Conservation (phyloP, 2,113 vertebrate genomes). For the Albula glossodonta region DNA sequence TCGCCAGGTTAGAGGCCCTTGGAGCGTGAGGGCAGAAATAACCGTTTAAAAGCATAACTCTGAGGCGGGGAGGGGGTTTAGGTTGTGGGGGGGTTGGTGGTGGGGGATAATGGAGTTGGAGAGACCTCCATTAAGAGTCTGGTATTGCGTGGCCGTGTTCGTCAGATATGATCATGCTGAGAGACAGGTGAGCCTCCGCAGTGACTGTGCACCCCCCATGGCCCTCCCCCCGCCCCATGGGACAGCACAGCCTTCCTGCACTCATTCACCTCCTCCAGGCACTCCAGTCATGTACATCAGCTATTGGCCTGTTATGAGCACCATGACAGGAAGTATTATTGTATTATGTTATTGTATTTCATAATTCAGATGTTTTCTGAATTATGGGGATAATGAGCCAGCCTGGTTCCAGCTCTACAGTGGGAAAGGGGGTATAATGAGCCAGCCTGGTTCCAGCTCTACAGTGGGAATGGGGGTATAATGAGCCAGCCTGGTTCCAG, state of each 20-base stretch:
- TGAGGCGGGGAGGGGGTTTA: not conserved
- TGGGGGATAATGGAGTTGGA: not conserved
- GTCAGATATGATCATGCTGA: not conserved
- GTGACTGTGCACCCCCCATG: too few species aligned
- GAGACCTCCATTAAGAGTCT: not conserved
- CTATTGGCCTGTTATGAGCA: not conserved
- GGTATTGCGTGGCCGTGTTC: not conserved
- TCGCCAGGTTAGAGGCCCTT: conserved; percentile 25
- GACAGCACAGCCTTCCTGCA: not conserved
- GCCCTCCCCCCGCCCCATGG: not conserved
- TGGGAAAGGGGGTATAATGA: too few species aligned
- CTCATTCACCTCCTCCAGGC: not conserved
- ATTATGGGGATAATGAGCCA: too few species aligned
- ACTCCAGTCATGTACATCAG: not conserved
- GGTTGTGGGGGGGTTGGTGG: conserved; percentile 5
- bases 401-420: too few species aligned
- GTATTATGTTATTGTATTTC: not conserved
- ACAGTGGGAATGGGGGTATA: too few species aligned
- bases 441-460: too few species aligned
- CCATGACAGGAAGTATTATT: not conserved
- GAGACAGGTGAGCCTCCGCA: not conserved
- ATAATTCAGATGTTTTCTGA: too few species aligned
- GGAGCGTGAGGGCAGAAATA: conserved; percentile 35
- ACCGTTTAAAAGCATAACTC: conserved; percentile 29
- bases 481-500: too few species aligned